These are phyloP conservation scores for Peromyscus eremicus DNA, from an alignment of 2,797 vertebrate genomes.

Conservation along the genomic window DNA sequence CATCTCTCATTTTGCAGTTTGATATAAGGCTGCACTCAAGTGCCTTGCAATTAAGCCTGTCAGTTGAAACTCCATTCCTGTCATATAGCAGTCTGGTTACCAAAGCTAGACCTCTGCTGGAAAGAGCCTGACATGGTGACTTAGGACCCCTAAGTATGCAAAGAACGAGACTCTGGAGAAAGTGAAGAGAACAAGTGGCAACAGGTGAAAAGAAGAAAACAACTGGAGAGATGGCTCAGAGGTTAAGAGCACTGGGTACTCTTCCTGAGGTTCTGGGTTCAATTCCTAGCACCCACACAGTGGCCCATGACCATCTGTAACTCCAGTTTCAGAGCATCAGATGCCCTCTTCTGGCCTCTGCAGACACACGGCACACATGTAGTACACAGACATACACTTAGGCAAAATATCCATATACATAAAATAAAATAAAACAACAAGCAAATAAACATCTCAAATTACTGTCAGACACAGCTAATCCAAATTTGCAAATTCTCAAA, in stretches of 20 bases:
- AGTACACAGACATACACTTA: neutral
- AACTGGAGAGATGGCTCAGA: neutral
- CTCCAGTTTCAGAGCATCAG: neutral
- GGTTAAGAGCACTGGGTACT: neutral
- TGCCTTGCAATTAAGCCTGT: neutral
- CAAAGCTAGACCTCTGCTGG: neutral
- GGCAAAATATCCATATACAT: neutral
- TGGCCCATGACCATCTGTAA: neutral
- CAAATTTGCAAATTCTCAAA: constrained; percentile 23
- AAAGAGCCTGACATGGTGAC: neutral
- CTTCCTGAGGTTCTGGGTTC: neutral
- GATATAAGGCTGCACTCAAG: neutral
- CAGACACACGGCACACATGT: neutral
- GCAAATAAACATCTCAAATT: neutral
- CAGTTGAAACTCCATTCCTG: neutral
- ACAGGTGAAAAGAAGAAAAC: neutral
- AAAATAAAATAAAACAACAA: neutral
- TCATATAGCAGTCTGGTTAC: neutral
- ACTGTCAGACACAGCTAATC: neutral
- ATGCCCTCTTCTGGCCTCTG: neutral
- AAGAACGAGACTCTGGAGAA: neutral
- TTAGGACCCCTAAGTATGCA: too few relatives aligned
- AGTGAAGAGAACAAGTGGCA: neutral
- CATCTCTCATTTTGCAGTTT: neutral
- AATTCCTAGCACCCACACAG: neutral